Percentiles rank a stretch among this genome's conserved stretches.
Conservation (phyloP, 2,888 invertebrate genomes). For the Merodon equestris region DNA sequence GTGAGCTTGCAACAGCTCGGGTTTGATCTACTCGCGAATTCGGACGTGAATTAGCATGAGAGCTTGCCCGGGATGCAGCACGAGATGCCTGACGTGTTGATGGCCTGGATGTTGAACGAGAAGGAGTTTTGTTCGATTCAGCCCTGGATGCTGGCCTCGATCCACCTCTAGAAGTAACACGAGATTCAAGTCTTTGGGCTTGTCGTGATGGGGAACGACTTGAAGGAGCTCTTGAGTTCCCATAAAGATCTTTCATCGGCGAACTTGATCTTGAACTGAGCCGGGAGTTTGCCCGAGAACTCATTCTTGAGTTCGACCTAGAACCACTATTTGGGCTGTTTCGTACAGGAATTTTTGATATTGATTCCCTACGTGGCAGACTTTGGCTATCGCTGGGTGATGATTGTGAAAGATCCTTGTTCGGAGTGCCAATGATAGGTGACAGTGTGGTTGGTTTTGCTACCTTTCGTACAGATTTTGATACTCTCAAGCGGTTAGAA, state of each 20-base stretch:
- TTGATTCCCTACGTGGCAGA: conserved; percentile 73
- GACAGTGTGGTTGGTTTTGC: conserved; percentile 77
- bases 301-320: conserved; percentile 69
- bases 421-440: conserved; percentile 78
- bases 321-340: conserved; percentile 68
- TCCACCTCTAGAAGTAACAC: conserved; percentile 70
- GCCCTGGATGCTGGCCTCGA: conserved; percentile 72
- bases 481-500: conserved; percentile 37
- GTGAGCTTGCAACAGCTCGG: conserved; percentile 71
- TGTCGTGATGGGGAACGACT: conserved; percentile 73
- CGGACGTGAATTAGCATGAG: conserved; percentile 71
- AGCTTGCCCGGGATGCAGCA: conserved; percentile 66
- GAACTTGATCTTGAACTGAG: conserved; percentile 71
- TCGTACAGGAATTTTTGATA: conserved; percentile 76
- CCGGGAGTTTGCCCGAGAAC: conserved; percentile 62
- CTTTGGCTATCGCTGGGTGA: conserved; percentile 60
- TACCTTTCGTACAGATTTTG: conserved; percentile 73
- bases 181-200: conserved; percentile 69
- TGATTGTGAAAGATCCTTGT: conserved; percentile 73
- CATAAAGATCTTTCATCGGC: conserved; percentile 72
- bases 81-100: conserved; percentile 62
- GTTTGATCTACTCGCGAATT: conserved; percentile 73
- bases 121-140: conserved; percentile 65
- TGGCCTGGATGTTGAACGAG: conserved; percentile 72
- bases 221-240: conserved; percentile 69